Evolutionary conservation across 2,113 vertebrate genomes (phyloP).

Genomic region (Tyto alba): DNA sequence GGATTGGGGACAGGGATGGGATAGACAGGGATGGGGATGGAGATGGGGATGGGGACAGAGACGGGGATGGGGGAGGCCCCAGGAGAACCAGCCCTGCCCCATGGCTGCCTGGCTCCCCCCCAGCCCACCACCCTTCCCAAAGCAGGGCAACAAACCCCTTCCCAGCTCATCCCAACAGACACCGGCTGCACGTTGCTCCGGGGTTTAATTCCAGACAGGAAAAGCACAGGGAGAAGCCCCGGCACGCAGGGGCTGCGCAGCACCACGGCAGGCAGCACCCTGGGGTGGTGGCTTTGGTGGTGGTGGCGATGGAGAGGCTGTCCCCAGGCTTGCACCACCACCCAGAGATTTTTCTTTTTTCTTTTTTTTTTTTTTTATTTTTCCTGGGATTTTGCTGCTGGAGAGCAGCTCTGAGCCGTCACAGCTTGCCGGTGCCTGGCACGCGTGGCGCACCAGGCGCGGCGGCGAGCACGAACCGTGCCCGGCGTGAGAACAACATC

Average conservation of each 20-base stretch:
- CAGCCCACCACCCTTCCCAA: not conserved
- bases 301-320: too few relatives aligned
- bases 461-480: fast-evolving
- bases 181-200: fast-evolving
- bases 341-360: fast-evolving
- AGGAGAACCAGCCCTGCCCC: fast-evolving
- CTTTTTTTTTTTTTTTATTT: not conserved
- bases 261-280: too few relatives aligned
- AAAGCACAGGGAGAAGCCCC: not conserved
- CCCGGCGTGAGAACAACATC: not conserved
- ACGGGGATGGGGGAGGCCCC: not conserved
- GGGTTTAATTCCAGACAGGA: not conserved
- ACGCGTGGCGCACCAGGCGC: fast-evolving
- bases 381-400: not conserved
- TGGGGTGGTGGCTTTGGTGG: not conserved
- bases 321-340: not conserved
- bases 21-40: too few relatives aligned
- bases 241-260: fast-evolving
- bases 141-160: not conserved
- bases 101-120: fast-evolving
- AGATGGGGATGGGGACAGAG: not conserved
- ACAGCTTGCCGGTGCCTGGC: not conserved
- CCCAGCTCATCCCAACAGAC: not conserved
- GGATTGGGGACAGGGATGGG: too few relatives aligned
- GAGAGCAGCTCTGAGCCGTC: not conserved